Percentiles rank a stretch among this genome's conserved stretches.
Conservation (phyloP, 2,113 vertebrate genomes). For the Nettapus auritus region DNA sequence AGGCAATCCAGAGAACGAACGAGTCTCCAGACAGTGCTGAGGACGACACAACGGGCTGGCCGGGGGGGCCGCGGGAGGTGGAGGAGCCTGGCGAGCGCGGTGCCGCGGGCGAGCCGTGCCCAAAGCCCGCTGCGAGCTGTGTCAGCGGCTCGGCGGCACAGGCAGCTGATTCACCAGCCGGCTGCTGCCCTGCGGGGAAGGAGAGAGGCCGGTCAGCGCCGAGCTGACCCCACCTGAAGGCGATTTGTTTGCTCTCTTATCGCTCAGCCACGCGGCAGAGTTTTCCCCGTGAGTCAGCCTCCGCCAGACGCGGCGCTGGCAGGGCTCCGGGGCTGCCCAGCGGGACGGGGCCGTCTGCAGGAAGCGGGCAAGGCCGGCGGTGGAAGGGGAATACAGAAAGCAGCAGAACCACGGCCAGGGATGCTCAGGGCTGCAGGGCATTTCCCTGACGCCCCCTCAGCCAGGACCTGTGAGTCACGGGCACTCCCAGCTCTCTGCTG, state of each 20-base stretch:
- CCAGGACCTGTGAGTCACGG: slow-evolving; percentile 33
- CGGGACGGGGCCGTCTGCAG: slow-evolving; percentile 54
- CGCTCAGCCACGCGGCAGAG: slow-evolving; percentile 55
- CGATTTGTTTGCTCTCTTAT: slow-evolving; percentile 49
- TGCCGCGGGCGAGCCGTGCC: neutral
- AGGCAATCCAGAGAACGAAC: neutral
- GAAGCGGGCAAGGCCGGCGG: slow-evolving; percentile 64
- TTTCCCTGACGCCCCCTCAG: neutral
- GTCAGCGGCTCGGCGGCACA: slow-evolving; percentile 20
- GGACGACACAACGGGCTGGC: neutral
- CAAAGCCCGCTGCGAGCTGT: neutral
- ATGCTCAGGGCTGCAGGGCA: slow-evolving; percentile 14
- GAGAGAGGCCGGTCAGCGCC: slow-evolving; percentile 55
- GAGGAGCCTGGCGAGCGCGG: neutral
- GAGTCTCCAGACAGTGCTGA: neutral
- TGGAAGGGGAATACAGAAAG: neutral
- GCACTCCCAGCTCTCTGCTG: neutral
- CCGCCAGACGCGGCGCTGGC: slow-evolving; percentile 69
- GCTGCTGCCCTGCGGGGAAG: slow-evolving; percentile 48
- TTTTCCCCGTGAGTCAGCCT: slow-evolving; percentile 76
- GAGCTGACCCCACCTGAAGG: slow-evolving; percentile 76
- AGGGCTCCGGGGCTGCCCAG: slow-evolving; percentile 52
- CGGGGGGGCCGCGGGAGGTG: neutral
- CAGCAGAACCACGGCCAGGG: neutral
- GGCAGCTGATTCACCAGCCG: slow-evolving; percentile 44